Conservation (phyloP, 2,888 invertebrate genomes). For the Nephrotoma flavescens region DNA sequence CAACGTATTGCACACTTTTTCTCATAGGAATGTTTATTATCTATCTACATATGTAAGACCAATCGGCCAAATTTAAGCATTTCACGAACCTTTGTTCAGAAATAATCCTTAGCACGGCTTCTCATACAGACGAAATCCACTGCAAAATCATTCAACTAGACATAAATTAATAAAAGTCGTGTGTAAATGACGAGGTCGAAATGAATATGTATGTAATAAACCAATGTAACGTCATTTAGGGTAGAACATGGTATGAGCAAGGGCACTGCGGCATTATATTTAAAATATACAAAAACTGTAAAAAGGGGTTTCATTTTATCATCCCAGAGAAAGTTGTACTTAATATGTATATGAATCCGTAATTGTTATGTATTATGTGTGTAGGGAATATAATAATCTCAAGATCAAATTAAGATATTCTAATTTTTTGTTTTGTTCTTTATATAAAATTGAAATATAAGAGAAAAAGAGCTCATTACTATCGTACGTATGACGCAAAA, state of each 20-base stretch:
- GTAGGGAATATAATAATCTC: conserved; percentile 2
- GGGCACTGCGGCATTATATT: neutral
- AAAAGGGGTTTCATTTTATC: neutral
- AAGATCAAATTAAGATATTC: conserved; percentile 11
- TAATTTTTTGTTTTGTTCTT: conserved; percentile 5
- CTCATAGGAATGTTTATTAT: no score
- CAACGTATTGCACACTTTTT: no score
- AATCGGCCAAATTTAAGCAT: no score
- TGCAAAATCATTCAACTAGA: neutral
- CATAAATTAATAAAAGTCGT: neutral
- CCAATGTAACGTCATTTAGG: neutral
- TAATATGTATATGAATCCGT: neutral
- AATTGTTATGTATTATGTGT: neutral
- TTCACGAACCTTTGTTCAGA: no score
- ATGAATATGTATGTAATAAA: neutral
- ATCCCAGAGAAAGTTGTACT: neutral
- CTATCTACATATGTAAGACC: no score
- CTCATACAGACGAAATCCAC: no score
- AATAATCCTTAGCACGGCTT: no score
- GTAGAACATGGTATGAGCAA: neutral
- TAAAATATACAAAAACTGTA: neutral
- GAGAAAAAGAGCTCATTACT: neutral
- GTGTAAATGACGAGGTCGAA: neutral
- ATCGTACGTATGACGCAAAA: neutral
- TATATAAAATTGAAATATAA: neutral